phyloP scores from a whole-genome alignment of 1,140 invertebrate genomes.

The Drosophila willistoni region DNA sequence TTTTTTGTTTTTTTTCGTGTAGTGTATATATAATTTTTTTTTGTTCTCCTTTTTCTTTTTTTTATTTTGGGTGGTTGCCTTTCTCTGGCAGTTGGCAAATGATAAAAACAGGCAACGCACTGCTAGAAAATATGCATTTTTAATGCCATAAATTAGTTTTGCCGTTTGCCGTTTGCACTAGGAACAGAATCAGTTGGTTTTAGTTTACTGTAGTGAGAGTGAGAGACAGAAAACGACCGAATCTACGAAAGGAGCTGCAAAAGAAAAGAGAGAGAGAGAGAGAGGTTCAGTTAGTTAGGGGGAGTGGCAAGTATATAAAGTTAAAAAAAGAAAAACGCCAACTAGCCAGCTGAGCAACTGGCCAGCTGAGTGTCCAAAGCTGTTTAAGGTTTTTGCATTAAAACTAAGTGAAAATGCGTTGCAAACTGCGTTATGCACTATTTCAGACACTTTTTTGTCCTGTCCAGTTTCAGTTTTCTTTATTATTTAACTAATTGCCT shows the following conservation, averaged over 20 bases:
- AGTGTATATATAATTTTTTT: neutral
- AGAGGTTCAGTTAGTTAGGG: neutral
- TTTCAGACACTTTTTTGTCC: neutral
- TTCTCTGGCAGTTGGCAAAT: slow-evolving; percentile 58
- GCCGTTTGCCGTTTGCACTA: slow-evolving; percentile 60
- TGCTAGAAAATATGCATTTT: slow-evolving; percentile 81
- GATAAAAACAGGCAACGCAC: slow-evolving; percentile 73
- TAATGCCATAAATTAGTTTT: slow-evolving; percentile 81
- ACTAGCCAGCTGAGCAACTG: slow-evolving; percentile 6
- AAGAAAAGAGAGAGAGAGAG: neutral
- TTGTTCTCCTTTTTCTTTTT: neutral
- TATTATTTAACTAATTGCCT: slow-evolving; percentile 6
- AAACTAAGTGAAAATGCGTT: slow-evolving; percentile 11
- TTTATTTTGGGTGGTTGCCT: neutral
- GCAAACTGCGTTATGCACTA: slow-evolving; percentile 3
- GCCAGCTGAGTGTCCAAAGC: slow-evolving; percentile 5
- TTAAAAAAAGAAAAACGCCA: slow-evolving; percentile 3
- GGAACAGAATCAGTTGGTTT: slow-evolving; percentile 39
- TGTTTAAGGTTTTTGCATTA: slow-evolving; percentile 13
- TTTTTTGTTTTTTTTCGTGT: too few relatives aligned
- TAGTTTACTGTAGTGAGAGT: neutral
- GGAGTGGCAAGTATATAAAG: neutral
- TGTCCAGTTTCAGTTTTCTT: neutral
- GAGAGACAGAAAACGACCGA: slow-evolving; percentile 12
- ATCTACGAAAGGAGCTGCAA: slow-evolving; percentile 15